Percentiles rank a stretch among this genome's conserved stretches.
These are phyloP conservation scores for Pegoplata infirma DNA, from an alignment of 2,888 invertebrate species.

Conservation along the genomic window DNA sequence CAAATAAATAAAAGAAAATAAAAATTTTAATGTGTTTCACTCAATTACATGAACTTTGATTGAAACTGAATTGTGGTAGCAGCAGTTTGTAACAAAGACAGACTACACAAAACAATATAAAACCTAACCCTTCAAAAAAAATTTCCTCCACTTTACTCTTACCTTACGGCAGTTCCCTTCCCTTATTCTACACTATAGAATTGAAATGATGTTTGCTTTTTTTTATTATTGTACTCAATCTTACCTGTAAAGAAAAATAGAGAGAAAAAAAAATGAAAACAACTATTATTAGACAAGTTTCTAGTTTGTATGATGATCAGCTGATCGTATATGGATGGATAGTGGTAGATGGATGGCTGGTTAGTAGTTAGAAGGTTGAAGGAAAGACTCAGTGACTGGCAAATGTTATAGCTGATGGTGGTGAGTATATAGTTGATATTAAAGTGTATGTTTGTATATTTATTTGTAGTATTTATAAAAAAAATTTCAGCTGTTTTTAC, in stretches of 20 bases:
- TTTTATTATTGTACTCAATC: constrained; percentile 19
- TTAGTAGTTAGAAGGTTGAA: not conserved
- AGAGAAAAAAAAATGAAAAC: constrained; percentile 12
- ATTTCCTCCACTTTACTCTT: constrained; percentile 19
- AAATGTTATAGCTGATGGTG: not conserved
- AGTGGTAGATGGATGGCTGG: not conserved
- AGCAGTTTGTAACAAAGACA: not conserved
- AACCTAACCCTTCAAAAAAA: constrained; percentile 8
- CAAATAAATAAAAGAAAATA: constrained; percentile 33
- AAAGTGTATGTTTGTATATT: not conserved
- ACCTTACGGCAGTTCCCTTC: constrained; percentile 22
- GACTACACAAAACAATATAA: not conserved
- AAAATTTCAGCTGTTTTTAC: constrained; percentile 54
- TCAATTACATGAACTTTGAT: constrained; percentile 56
- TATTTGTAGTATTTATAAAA: constrained; percentile 14
- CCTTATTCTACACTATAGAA: constrained; percentile 32
- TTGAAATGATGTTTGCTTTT: too few relatives aligned
- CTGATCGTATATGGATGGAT: constrained; percentile 39
- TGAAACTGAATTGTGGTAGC: not conserved
- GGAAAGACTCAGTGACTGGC: not conserved
- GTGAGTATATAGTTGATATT: not conserved
- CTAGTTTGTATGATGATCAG: constrained; percentile 37
- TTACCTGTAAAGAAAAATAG: constrained; percentile 48
- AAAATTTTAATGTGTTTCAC: too few relatives aligned
- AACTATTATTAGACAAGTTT: constrained; percentile 41